A percentile compares a stretch with the other conserved stretches of the same genome.
Evolutionary conservation across 2,888 invertebrate genomes (phyloP).

Genomic region (Rhyacophila evoluta): DNA sequence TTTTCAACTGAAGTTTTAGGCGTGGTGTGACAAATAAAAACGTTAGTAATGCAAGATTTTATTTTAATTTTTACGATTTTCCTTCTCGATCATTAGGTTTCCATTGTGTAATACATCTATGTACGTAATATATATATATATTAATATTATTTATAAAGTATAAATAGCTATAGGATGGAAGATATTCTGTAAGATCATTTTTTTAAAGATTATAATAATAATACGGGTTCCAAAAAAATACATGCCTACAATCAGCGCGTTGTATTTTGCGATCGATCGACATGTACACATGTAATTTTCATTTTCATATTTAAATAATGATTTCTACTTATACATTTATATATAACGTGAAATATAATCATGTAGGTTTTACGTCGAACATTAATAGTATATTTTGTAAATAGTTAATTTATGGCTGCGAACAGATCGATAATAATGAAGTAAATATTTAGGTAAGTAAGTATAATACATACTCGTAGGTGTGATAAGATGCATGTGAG

Average conservation of each 20-base stretch:
- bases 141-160: slow-evolving; percentile 36
- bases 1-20: background rate
- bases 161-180: slow-evolving; percentile 40
- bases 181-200: slow-evolving; percentile 37
- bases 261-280: background rate
- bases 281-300: background rate
- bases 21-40: background rate
- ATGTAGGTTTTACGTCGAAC: background rate
- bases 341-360: slow-evolving; percentile 29
- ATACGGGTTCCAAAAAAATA: background rate
- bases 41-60: background rate
- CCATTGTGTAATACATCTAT: background rate
- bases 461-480: too few relatives aligned
- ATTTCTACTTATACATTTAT: slow-evolving; percentile 31
- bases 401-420: slow-evolving; percentile 7
- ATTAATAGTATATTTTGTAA: slow-evolving; percentile 31
- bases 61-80: background rate
- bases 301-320: slow-evolving; percentile 26
- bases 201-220: background rate
- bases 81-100: background rate
- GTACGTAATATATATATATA: slow-evolving; percentile 31
- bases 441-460: too few relatives aligned
- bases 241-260: background rate
- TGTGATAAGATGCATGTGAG: background rate
- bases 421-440: background rate